A percentile compares a stretch with the other conserved stretches of the same genome.
Conservation (phyloP, 2,888 invertebrate species). For the Watsonalla binaria region DNA sequence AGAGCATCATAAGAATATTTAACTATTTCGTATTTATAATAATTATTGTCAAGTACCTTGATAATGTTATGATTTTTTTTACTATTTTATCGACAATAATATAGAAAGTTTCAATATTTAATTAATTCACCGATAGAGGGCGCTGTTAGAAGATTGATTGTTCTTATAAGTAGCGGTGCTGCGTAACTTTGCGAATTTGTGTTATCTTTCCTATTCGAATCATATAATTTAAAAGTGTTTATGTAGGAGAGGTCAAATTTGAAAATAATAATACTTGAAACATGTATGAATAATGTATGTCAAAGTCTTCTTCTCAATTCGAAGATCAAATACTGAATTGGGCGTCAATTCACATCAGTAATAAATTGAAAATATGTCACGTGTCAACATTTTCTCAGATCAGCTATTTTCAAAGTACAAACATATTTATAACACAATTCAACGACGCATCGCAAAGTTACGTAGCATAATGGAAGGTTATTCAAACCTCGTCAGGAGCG, state of each 20-base stretch:
- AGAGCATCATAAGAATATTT: neutral
- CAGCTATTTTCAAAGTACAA: too few relatives aligned
- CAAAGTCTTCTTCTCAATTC: too few relatives aligned
- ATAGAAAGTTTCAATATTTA: conserved; percentile 3
- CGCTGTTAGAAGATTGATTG: neutral
- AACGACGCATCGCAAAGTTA: neutral
- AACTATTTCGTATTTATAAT: conserved; percentile 12
- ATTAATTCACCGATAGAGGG: neutral
- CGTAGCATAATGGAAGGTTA: neutral
- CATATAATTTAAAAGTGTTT: too few relatives aligned
- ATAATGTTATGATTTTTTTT: conserved; percentile 27
- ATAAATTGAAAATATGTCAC: too few relatives aligned
- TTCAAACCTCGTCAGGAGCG: conserved; percentile 81
- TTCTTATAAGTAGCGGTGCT: neutral
- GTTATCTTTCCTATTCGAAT: too few relatives aligned
- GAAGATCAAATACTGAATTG: too few relatives aligned
- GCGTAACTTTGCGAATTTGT: too few relatives aligned
- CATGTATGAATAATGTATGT: too few relatives aligned
- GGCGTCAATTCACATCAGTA: too few relatives aligned
- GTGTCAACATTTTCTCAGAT: too few relatives aligned
- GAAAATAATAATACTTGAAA: too few relatives aligned
- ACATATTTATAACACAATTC: neutral
- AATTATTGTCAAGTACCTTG: conserved; percentile 20
- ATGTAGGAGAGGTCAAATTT: too few relatives aligned
- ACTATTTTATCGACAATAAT: conserved; percentile 16